Evolutionary conservation across 2,888 invertebrate species (phyloP), one percentile per base, ranked within the genome.

Genomic region (Acrocera orbiculus): DNA sequence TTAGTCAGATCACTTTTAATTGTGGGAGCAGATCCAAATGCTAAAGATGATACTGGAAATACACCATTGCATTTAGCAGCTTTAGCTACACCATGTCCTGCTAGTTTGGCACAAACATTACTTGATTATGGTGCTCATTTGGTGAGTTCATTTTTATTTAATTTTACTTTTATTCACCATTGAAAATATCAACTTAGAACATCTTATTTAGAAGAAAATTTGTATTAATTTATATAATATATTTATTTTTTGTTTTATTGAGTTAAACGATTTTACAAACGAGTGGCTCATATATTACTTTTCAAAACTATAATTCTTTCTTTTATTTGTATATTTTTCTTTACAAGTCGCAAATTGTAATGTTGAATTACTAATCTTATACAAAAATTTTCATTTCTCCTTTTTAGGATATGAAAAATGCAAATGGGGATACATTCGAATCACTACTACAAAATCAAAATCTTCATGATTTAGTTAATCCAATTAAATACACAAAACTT

Each of bases 51-150:
- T 33, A 75, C 75, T 36, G 85, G 83, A 14, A 87, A 89, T 62
- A 87, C 87, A 14, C 80, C 90, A 9, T 67, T 93, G 31, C 92
- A 92, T 55, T 65, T 89, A 39, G 77, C 79, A 1, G 83, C 82
- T 40, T 70, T 76, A 57, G 73, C 76, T 37, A 58, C 64, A 43
- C 78, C 78, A 1, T 78, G 77, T 47, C 74, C 78, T 0, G 63
- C 72, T 3, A 70, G 70, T 27, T 68, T 89, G 26, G 74, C 83
- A 1, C 67, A 70, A 44, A 69, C 71, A 7, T 63, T 95, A 5
- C 66, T 93, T 1, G 63, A 73, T 5, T 69, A 74, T 51, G 92
- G 90, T 37, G 86, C 86, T 1, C 61, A 61, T 50, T 47, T 61
- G 49, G 60, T 61, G 42, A 50, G 46, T 38, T 25, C 7, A 16